Evolutionary conservation across 2,113 vertebrate species (phyloP), one percentile per base, ranked within the genome.

Genomic region (Cynocephalus volans): DNA sequence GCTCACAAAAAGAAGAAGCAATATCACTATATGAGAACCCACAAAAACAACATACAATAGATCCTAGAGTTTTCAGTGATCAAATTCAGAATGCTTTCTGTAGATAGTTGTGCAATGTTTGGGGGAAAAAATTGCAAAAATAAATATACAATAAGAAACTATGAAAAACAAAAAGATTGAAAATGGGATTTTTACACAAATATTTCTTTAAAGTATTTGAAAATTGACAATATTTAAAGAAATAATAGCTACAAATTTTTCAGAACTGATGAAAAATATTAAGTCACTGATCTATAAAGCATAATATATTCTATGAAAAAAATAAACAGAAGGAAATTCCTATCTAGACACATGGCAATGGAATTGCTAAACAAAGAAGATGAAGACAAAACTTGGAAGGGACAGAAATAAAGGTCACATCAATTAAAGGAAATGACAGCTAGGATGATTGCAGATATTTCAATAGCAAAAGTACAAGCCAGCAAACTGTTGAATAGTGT

Each of bases 331-430:
- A 52, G 21, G 21, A 72, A 83, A 95, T 3, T 15, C 23, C 50
- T 21, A 50, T 5, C 33, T 33, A 60, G 21, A 36, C 33, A 62
- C 2, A 14, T 3, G 56, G 26, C 45, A 64, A 52, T 18, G 8
- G 62, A 73, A 92, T 33, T 28, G 7, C 4, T 31, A 69, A 82
- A 62, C 56, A 80, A 1, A 65, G 64, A 86, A 90, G 58, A 87
- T 50, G 33, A 90, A 95, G 65, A 92, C 56, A 77, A 80, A 85
- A 90, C 73, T 80, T 82, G 88, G 79, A 95, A 81, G 31, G 26
- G 72, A 31, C 73, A 50, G 15, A 89, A 70, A 82, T 33, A 84
- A 93, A 89, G 45, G 15, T 14, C 75, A 50, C 1, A 8, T 18
- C 93, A 94, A 83, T 88, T 48, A 70, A 89, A 76, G 33, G 41